These are phyloP conservation scores for Rambutsinella grinnellia DNA, from an alignment of 2,888 invertebrate species.

Conservation along the genomic window DNA sequence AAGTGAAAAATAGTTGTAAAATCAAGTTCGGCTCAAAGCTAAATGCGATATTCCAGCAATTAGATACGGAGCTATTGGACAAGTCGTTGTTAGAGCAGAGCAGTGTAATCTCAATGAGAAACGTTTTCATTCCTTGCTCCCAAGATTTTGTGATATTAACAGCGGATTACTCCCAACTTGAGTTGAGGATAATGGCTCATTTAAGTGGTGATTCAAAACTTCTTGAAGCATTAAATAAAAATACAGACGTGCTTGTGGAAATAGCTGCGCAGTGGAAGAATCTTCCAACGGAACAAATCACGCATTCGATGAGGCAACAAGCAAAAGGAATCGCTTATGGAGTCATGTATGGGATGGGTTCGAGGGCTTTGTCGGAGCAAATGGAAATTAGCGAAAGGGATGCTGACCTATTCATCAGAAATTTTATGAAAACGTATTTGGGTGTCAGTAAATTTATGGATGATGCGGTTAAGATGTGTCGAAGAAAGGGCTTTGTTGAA, in stretches of 20 bases:
- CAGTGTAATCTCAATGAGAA: conserved; percentile 69
- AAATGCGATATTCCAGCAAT: conserved; percentile 24
- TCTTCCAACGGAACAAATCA: conserved; percentile 71
- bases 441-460: conserved; percentile 77
- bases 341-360: conserved; percentile 97
- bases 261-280: conserved; percentile 90
- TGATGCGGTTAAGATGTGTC: conserved; percentile 76
- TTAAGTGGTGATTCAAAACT: conserved; percentile 83
- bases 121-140: conserved; percentile 75
- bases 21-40: conserved; percentile 59
- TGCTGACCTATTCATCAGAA: conserved; percentile 75
- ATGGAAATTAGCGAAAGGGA: conserved; percentile 83
- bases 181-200: conserved; percentile 93
- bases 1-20: conserved; percentile 28
- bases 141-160: conserved; percentile 78
- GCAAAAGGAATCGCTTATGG: conserved; percentile 96
- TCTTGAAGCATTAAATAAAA: conserved; percentile 72
- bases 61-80: conserved; percentile 27
- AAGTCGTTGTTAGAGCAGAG: neutral
- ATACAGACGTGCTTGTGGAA: conserved; percentile 84
- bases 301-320: conserved; percentile 76
- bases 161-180: conserved; percentile 97
- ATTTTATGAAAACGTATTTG: conserved; percentile 71
- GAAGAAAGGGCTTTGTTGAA: conserved; percentile 82
- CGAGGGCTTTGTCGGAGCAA: conserved; percentile 82